Percentiles rank a stretch among this genome's conserved stretches.
Evolutionary conservation across 2,113 vertebrate genomes (phyloP).

Genomic region (Coracopsis vasa): DNA sequence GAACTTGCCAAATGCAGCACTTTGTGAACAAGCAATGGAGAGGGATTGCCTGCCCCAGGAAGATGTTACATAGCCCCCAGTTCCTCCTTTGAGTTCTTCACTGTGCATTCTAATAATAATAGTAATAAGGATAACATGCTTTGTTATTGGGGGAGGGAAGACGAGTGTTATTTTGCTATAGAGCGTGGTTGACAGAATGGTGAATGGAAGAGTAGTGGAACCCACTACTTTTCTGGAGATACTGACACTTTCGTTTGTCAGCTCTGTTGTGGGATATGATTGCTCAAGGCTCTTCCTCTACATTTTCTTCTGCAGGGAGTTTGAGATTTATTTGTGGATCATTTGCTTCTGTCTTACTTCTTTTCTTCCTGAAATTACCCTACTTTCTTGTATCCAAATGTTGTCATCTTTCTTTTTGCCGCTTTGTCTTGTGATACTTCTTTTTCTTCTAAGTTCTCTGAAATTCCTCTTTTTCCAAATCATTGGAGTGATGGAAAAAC

Average conservation of each 20-base stretch:
- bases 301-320: background rate
- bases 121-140: background rate
- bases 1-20: background rate
- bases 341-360: background rate
- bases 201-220: background rate
- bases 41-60: background rate
- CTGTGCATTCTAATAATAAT: background rate
- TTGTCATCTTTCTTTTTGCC: background rate
- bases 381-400: background rate
- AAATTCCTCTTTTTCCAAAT: background rate
- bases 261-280: background rate
- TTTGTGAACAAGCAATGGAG: background rate
- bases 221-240: background rate
- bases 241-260: background rate
- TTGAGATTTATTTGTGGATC: background rate
- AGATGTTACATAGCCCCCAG: background rate
- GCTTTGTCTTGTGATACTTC: background rate
- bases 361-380: background rate
- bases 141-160: background rate
- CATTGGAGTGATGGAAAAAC: background rate
- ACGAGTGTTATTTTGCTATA: background rate
- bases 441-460: background rate
- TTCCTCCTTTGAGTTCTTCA: background rate
- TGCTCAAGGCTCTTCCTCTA: background rate
- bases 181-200: background rate